phyloP scores from a whole-genome alignment of 2,888 invertebrate genomes.

The Thalpophila matura region DNA sequence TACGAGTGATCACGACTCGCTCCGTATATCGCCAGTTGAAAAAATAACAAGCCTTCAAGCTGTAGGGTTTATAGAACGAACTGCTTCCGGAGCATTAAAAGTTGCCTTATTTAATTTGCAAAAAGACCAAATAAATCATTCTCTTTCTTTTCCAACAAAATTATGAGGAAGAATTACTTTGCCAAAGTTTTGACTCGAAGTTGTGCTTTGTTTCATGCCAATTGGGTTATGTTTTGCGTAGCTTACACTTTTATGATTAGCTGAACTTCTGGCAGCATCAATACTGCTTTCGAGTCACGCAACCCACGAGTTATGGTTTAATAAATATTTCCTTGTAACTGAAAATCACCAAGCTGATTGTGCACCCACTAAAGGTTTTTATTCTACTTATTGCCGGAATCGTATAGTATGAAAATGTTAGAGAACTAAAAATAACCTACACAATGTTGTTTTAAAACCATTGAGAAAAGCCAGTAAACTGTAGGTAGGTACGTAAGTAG shows the following conservation, averaged over 20 bases:
- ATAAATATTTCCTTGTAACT: constrained; percentile 33
- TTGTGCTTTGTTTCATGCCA: constrained; percentile 34
- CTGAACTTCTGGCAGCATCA: constrained; percentile 24
- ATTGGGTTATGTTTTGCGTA: constrained; percentile 41
- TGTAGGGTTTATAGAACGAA: neutral
- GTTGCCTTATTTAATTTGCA: constrained; percentile 3
- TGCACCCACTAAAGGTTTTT: constrained; percentile 2
- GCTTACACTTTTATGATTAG: constrained; percentile 33
- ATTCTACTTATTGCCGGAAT: constrained; percentile 25
- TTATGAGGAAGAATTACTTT: constrained; percentile 25
- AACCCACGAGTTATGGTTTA: constrained; percentile 24
- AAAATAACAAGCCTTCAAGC: neutral
- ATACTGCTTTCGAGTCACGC: constrained; percentile 32
- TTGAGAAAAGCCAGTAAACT: constrained; percentile 21
- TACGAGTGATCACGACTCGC: too few species aligned
- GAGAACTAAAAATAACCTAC: constrained; percentile 19
- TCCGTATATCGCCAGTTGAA: too few species aligned
- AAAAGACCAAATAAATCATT: constrained; percentile 26
- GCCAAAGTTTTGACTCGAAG: constrained; percentile 31
- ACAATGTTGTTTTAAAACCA: constrained; percentile 30
- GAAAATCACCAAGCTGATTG: neutral
- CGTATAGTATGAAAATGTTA: constrained; percentile 17
- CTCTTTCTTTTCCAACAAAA: constrained; percentile 22
- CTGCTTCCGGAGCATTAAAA: neutral
- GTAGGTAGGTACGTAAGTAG: constrained; percentile 10